Evolutionary conservation across 2,888 invertebrate species (phyloP).

Genomic region (Archips crataeganus): DNA sequence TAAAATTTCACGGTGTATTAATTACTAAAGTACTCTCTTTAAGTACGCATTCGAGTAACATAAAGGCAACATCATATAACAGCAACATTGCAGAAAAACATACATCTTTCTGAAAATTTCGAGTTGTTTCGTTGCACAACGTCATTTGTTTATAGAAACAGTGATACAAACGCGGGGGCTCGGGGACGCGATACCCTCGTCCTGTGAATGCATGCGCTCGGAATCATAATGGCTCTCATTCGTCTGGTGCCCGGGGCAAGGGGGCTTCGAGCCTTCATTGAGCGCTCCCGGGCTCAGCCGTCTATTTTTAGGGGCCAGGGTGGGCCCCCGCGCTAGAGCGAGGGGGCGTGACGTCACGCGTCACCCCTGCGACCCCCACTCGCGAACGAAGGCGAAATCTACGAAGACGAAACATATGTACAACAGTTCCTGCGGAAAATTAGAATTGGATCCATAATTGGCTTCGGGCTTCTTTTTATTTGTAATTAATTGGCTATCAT

Average conservation of each 20-base stretch:
- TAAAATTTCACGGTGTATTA: too few relatives aligned
- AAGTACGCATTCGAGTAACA: not conserved
- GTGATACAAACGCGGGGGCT: constrained; percentile 38
- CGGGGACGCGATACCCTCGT: constrained; percentile 24
- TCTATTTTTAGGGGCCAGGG: constrained; percentile 79
- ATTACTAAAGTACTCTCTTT: too few relatives aligned
- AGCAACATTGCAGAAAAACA: not conserved
- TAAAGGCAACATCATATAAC: not conserved
- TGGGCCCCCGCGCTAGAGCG: constrained; percentile 53
- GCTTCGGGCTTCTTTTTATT: constrained; percentile 28
- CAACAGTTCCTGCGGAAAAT: constrained; percentile 36
- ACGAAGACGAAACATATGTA: constrained; percentile 60
- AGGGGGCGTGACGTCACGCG: constrained; percentile 65
- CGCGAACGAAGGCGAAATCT: constrained; percentile 60
- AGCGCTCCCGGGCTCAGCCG: constrained; percentile 74
- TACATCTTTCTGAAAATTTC: not conserved
- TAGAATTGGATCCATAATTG: constrained; percentile 40
- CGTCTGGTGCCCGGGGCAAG: constrained; percentile 48
- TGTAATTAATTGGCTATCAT: constrained; percentile 31
- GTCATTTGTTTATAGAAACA: constrained; percentile 38
- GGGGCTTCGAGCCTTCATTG: constrained; percentile 65
- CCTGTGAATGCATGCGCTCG: constrained; percentile 36
- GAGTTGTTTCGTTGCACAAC: constrained; percentile 10
- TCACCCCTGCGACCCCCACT: constrained; percentile 51
- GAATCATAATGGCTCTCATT: constrained; percentile 46